Percentiles rank a stretch among this genome's conserved stretches.
Evolutionary conservation across 2,888 invertebrate genomes (phyloP).

Genomic region (Bruchidius siliquastri): DNA sequence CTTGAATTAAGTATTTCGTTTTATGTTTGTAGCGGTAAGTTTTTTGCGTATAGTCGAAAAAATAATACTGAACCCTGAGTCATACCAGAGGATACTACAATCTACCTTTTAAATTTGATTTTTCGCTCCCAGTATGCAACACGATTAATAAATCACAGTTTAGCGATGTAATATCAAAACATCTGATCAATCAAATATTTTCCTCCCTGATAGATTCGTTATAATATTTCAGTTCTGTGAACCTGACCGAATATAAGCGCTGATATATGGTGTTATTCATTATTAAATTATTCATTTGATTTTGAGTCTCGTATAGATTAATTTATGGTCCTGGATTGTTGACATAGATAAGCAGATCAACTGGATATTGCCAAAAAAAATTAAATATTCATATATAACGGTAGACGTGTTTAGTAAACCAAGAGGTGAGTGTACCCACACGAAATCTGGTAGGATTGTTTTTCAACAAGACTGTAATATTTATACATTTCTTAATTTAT

Average conservation of each 20-base stretch:
- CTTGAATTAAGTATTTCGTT: too few species aligned
- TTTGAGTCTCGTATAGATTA: not conserved
- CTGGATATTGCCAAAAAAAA: not conserved
- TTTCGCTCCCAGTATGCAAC: too few species aligned
- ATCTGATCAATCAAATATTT: not conserved
- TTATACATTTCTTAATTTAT: too few species aligned
- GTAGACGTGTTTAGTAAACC: not conserved
- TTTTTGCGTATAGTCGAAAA: too few species aligned
- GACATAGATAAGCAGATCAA: not conserved
- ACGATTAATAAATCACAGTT: too few species aligned
- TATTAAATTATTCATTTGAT: not conserved
- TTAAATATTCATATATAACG: not conserved
- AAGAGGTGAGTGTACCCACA: not conserved
- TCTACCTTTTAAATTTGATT: too few species aligned
- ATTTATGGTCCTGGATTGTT: not conserved
- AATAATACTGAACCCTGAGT: too few species aligned
- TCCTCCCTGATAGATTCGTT: not conserved
- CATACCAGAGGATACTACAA: too few species aligned
- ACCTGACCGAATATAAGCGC: not conserved
- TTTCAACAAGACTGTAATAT: too few species aligned
- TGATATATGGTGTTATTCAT: not conserved
- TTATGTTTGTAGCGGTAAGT: too few species aligned
- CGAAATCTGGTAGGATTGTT: too few species aligned
- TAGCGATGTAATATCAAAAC: not conserved
- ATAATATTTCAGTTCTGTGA: not conserved